These are phyloP conservation scores for Danaus plexippus DNA, from an alignment of 1,140 invertebrate species.

Conservation along the genomic window DNA sequence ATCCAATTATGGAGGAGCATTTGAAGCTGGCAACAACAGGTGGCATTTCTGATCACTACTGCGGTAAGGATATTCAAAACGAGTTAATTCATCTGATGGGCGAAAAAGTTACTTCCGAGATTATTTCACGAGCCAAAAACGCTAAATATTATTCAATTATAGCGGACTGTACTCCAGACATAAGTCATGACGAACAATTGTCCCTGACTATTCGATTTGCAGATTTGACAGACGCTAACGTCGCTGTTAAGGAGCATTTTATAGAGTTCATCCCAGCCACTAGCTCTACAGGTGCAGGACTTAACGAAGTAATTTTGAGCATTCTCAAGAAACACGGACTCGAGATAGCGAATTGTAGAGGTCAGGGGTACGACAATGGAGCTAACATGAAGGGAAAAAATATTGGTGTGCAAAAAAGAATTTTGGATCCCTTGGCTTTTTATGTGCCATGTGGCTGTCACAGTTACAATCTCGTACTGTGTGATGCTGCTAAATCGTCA, in stretches of 20 bases:
- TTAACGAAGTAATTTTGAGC: constrained; percentile 27
- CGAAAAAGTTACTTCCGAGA: constrained; percentile 28
- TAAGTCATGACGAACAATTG: constrained; percentile 28
- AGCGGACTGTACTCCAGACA: constrained; percentile 25
- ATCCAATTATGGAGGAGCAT: constrained; percentile 18
- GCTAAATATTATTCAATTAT: constrained; percentile 30
- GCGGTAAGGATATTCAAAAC: constrained; percentile 33
- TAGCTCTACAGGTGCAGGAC: constrained; percentile 28
- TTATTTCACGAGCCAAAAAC: constrained; percentile 25
- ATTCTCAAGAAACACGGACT: constrained; percentile 28
- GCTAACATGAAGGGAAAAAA: constrained; percentile 35
- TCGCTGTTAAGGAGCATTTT: constrained; percentile 31
- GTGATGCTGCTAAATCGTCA: constrained; percentile 26
- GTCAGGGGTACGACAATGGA: constrained; percentile 32
- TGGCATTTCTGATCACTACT: constrained; percentile 27
- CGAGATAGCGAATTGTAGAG: constrained; percentile 21
- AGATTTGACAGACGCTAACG: constrained; percentile 23
- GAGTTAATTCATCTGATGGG: constrained; percentile 27
- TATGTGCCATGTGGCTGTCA: constrained; percentile 30
- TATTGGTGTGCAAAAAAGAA: constrained; percentile 32
- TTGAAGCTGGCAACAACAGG: constrained; percentile 22
- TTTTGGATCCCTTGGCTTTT: constrained; percentile 27
- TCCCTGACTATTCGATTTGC: constrained; percentile 29
- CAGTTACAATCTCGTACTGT: constrained; percentile 27
- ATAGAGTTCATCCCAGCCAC: constrained; percentile 26